Percentiles rank a stretch among this genome's conserved stretches.
phyloP scores from a whole-genome alignment of 2,113 vertebrate species.

The Campylorhamphus procurvoides region DNA sequence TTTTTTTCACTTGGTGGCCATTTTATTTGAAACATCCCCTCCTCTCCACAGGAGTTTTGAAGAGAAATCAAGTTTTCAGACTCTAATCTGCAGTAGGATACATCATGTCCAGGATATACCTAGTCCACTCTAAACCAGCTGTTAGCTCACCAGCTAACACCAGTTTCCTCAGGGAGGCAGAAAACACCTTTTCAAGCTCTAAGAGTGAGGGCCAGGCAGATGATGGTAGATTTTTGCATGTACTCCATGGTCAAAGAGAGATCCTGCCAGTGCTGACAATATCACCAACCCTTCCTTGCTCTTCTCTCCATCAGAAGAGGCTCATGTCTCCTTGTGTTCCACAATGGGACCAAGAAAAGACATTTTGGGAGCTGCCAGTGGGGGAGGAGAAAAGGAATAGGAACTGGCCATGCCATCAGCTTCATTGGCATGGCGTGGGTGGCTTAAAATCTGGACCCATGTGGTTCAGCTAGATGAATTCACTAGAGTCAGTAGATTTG shows the following conservation, averaged over 20 bases:
- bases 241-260: not conserved
- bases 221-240: not conserved
- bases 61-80: not conserved
- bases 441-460: not conserved
- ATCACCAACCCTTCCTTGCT: not conserved
- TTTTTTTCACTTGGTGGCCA: not conserved
- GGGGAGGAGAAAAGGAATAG: not conserved
- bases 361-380: not conserved
- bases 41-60: not conserved
- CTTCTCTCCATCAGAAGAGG: not conserved
- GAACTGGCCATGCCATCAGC: not conserved
- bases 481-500: not conserved
- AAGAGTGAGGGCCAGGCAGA: not conserved
- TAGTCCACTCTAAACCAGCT: not conserved
- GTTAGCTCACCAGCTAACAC: not conserved
- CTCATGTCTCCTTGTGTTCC: not conserved
- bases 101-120: not conserved
- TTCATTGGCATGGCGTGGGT: not conserved
- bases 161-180: not conserved
- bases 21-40: not conserved
- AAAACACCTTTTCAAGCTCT: not conserved
- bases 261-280: not conserved
- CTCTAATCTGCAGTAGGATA: not conserved
- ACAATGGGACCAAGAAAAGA: not conserved
- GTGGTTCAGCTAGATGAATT: not conserved